Percentiles rank a stretch among this genome's conserved stretches.
phyloP scores from a whole-genome alignment of 2,888 invertebrate species.

The Dolomedes plantarius region DNA sequence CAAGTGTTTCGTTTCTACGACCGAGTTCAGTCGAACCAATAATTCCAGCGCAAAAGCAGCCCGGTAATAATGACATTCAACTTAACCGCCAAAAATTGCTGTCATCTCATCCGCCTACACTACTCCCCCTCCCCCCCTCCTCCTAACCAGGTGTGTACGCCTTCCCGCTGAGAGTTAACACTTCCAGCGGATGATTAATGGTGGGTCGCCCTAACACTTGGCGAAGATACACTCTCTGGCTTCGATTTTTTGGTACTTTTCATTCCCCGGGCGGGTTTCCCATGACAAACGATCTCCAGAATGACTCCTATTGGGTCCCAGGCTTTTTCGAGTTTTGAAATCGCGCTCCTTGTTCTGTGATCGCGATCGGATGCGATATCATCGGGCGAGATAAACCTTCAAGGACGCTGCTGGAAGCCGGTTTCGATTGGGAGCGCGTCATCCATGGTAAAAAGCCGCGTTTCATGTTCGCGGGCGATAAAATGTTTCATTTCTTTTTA shows the following conservation, averaged over 20 bases:
- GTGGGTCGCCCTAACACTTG: background rate
- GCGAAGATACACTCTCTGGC: background rate
- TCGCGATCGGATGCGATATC: too few species aligned
- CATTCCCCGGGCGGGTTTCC: background rate
- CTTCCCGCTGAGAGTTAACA: background rate
- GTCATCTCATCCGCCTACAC: background rate
- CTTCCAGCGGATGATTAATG: slow-evolving; percentile 1
- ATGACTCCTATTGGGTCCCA: background rate
- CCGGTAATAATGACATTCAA: background rate
- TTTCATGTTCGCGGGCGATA: too few species aligned
- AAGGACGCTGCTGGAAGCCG: too few species aligned
- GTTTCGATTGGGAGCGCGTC: too few species aligned
- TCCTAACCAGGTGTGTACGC: slow-evolving; percentile 5
- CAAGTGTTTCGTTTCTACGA: too few species aligned
- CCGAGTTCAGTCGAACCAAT: too few species aligned
- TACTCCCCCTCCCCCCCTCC: background rate
- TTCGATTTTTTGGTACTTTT: background rate
- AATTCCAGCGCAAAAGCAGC: too few species aligned
- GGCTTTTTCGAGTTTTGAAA: too few species aligned
- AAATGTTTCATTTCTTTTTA: too few species aligned
- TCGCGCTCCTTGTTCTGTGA: too few species aligned
- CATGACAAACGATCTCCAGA: background rate
- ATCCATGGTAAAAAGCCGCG: too few species aligned
- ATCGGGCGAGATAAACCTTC: too few species aligned
- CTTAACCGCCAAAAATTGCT: background rate